These are phyloP conservation scores for Taenioides sp. DNA, from an alignment of 2,797 vertebrate genomes.

Conservation along the genomic window DNA sequence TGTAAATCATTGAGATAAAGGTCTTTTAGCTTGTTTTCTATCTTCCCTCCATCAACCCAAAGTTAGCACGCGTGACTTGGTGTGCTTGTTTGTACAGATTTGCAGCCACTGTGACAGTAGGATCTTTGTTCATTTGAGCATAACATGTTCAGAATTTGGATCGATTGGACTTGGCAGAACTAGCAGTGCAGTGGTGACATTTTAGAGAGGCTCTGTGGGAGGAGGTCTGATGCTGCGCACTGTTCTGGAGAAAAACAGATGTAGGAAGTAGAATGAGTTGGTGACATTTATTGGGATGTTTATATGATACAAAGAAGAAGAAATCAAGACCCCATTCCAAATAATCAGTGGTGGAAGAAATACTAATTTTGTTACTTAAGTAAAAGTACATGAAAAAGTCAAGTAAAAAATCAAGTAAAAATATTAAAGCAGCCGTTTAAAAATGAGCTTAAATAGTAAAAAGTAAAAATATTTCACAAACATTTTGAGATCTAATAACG, in stretches of 20 bases:
- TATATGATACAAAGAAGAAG: conserved; percentile 9
- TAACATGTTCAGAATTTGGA: conserved; percentile 29
- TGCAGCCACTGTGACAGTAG: conserved; percentile 34
- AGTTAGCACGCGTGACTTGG: conserved; percentile 3
- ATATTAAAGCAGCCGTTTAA: too few relatives aligned
- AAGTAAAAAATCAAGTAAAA: too few relatives aligned
- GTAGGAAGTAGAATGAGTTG: conserved; percentile 30
- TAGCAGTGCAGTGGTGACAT: conserved; percentile 53
- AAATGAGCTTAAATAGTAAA: too few relatives aligned
- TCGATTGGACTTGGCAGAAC: conserved; percentile 56
- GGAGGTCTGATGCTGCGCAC: conserved; percentile 56
- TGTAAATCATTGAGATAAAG: conserved; percentile 14
- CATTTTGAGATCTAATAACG: too few relatives aligned
- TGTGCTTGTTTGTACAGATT: conserved; percentile 27
- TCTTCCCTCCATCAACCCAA: conserved; percentile 3
- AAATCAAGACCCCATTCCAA: background rate
- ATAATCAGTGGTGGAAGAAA: background rate
- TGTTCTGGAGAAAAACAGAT: conserved; percentile 56
- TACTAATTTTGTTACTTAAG: too few relatives aligned
- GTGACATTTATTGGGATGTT: conserved; percentile 18
- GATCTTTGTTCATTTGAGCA: conserved; percentile 42
- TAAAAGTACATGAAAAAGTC: too few relatives aligned
- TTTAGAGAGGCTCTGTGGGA: conserved; percentile 74
- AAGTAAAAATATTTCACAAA: too few relatives aligned
- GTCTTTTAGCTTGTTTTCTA: background rate